Conservation (phyloP, 2,888 invertebrate species). For the Herminia tarsipennalis region DNA sequence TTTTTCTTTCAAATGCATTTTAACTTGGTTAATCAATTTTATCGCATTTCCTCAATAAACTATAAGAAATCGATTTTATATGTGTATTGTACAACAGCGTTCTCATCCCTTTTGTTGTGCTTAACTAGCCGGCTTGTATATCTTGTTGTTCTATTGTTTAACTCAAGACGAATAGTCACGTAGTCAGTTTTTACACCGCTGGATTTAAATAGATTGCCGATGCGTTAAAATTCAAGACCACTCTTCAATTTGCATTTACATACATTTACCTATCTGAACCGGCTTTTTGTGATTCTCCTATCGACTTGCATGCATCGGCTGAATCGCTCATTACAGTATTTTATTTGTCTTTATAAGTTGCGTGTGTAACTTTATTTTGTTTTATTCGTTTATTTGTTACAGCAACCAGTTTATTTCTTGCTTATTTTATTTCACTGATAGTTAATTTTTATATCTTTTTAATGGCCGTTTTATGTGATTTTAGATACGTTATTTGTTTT, state of each 20-base stretch:
- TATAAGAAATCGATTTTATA: slow-evolving; percentile 10
- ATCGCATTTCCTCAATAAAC: slow-evolving; percentile 4
- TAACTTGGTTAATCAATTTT: slow-evolving; percentile 10
- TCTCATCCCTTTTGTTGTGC: slow-evolving; percentile 19
- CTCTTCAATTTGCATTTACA: slow-evolving; percentile 16
- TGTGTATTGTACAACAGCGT: slow-evolving; percentile 6
- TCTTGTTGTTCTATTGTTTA: slow-evolving; percentile 27
- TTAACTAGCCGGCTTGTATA: slow-evolving; percentile 10
- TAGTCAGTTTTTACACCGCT: slow-evolving; percentile 23
- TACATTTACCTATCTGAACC: background rate
- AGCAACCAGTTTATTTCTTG: slow-evolving; percentile 10
- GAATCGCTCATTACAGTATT: background rate
- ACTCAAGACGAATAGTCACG: slow-evolving; percentile 15
- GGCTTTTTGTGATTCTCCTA: slow-evolving; percentile 3
- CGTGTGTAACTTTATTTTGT: background rate
- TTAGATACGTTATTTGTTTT: no score
- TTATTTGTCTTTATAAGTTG: background rate
- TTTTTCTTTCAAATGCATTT: no score
- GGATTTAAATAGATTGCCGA: slow-evolving; percentile 14
- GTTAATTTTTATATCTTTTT: slow-evolving; percentile 3
- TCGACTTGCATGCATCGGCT: no score
- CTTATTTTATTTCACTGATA: background rate
- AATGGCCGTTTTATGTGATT: slow-evolving; percentile 1
- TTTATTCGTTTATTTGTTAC: slow-evolving; percentile 3
- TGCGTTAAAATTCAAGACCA: slow-evolving; percentile 19